Percentiles rank a stretch among this genome's conserved stretches.
These are phyloP conservation scores for Drosophila vallismaia DNA, from an alignment of 2,888 invertebrate genomes.

Conservation along the genomic window DNA sequence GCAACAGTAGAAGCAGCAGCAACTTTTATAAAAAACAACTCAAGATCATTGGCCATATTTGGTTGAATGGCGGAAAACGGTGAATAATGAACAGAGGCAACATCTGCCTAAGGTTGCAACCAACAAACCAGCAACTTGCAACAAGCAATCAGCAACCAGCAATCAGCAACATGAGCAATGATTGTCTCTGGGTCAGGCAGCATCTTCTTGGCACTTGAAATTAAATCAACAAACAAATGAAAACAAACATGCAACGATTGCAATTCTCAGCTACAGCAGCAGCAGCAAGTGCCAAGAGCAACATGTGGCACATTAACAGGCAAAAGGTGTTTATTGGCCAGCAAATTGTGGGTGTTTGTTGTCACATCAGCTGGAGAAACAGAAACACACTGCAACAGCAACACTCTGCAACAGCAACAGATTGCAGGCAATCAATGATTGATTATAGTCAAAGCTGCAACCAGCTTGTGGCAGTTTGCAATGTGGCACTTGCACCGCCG, in stretches of 20 bases:
- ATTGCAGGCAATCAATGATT: constrained; percentile 11
- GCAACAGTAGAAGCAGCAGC: not conserved
- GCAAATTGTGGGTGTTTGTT: constrained; percentile 6
- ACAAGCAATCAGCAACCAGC: no score
- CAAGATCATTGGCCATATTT: constrained; percentile 45
- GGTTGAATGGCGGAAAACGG: constrained; percentile 8
- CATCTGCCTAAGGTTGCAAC: constrained; percentile 7
- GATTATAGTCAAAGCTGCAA: constrained; percentile 11
- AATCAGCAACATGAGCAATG: not conserved
- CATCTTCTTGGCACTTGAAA: not conserved
- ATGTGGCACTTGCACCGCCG: no score
- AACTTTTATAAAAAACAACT: not conserved
- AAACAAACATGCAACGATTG: not conserved
- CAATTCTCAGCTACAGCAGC: not conserved
- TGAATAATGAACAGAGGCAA: not conserved
- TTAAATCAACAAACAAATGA: constrained; percentile 8
- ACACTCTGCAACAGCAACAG: constrained; percentile 1
- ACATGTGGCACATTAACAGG: constrained; percentile 13
- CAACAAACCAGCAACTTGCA: not conserved
- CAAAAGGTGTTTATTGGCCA: constrained; percentile 16
- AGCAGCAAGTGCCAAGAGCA: constrained; percentile 8
- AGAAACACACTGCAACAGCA: constrained; percentile 36
- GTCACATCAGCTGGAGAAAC: constrained; percentile 16
- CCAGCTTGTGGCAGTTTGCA: not conserved
- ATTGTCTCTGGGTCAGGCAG: not conserved